Conservation (phyloP, 1,140 invertebrate species). For the Achroia grisella region DNA sequence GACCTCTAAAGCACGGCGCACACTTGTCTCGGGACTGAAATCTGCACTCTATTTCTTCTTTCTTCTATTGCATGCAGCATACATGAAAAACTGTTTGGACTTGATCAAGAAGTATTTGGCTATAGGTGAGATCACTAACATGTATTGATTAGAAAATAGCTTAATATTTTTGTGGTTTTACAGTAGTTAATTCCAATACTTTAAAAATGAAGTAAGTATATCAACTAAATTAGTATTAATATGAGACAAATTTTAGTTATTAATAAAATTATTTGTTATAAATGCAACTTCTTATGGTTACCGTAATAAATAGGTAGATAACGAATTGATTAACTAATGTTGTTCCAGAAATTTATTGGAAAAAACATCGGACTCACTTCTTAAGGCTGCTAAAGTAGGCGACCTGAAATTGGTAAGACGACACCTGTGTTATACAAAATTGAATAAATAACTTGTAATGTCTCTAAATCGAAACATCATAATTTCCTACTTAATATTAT, state of each 20-base stretch:
- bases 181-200: no score
- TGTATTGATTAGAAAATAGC: neutral
- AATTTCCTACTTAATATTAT: no score
- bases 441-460: no score
- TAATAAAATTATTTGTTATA: neutral
- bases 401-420: constrained; percentile 67
- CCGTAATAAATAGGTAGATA: constrained; percentile 1
- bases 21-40: constrained; percentile 22
- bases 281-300: neutral
- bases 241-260: no score
- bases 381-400: constrained; percentile 79
- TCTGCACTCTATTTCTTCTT: constrained; percentile 61
- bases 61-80: constrained; percentile 80
- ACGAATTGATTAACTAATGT: constrained; percentile 8
- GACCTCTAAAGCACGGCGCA: constrained; percentile 22
- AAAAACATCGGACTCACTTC: constrained; percentile 85
- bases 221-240: no score
- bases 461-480: no score
- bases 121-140: constrained; percentile 76
- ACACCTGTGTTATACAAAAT: constrained; percentile 4
- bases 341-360: constrained; percentile 77
- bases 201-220: no score
- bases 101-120: constrained; percentile 81
- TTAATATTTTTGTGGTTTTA: constrained; percentile 6
- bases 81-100: constrained; percentile 83